Evolutionary conservation across 1,140 invertebrate genomes (phyloP).

Genomic region (Seison nebaliae): DNA sequence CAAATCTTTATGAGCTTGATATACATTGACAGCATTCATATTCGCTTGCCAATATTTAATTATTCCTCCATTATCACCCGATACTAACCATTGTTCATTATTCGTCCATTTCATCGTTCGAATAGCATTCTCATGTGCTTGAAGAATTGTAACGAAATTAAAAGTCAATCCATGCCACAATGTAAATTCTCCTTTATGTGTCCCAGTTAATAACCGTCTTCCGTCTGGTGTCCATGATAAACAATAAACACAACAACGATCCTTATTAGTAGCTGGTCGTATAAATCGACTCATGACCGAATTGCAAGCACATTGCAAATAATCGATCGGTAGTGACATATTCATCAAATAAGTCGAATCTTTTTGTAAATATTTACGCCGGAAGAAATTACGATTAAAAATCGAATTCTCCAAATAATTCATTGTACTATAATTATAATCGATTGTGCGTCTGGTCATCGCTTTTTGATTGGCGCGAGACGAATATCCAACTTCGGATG

Average conservation of each 20-base stretch:
- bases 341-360: slow-evolving; percentile 12
- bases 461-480: too few species aligned
- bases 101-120: slow-evolving; percentile 97
- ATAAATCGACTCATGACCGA: slow-evolving; percentile 80
- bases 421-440: slow-evolving; percentile 84
- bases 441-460: slow-evolving; percentile 82
- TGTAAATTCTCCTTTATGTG: slow-evolving; percentile 94
- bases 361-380: slow-evolving; percentile 3
- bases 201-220: slow-evolving; percentile 75
- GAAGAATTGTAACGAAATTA: slow-evolving; percentile 98
- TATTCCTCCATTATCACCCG: slow-evolving; percentile 85
- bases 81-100: slow-evolving; percentile 97
- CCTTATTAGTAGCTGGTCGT: slow-evolving; percentile 94
- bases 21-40: slow-evolving; percentile 99
- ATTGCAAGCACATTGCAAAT: slow-evolving; percentile 77
- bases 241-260: slow-evolving; percentile 91
- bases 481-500: too few species aligned
- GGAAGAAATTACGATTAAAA: neutral
- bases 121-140: slow-evolving; percentile 90
- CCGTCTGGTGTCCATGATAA: slow-evolving; percentile 98
- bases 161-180: slow-evolving; percentile 98
- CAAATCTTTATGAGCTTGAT: slow-evolving; percentile 78
- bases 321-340: slow-evolving; percentile 54
- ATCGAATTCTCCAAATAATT: slow-evolving; percentile 39
- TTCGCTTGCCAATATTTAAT: slow-evolving; percentile 99